phyloP scores from a whole-genome alignment of 1,140 invertebrate species.

The Bombus impatiens region DNA sequence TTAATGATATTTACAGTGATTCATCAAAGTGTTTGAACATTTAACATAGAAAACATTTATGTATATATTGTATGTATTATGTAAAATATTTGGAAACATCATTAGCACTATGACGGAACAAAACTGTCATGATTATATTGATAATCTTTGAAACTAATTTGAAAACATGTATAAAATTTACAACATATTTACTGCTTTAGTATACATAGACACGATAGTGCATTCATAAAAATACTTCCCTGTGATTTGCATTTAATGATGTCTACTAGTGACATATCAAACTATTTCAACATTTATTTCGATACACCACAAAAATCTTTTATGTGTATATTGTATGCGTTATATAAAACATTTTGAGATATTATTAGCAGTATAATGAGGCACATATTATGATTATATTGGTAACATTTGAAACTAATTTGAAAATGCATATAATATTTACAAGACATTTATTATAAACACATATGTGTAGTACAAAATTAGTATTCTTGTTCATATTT shows the following conservation, averaged over 20 bases:
- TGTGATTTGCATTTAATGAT: neutral
- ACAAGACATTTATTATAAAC: no score
- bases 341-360: neutral
- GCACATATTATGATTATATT: neutral
- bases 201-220: neutral
- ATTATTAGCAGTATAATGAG: neutral
- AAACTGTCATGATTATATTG: neutral
- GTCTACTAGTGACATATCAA: neutral
- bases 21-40: neutral
- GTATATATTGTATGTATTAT: neutral
- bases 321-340: neutral
- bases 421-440: neutral
- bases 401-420: neutral
- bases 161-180: neutral
- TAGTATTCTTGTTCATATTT: neutral
- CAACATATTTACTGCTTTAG: no score
- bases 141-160: neutral
- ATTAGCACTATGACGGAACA: neutral
- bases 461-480: no score
- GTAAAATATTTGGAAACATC: neutral
- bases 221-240: neutral
- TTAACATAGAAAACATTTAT: no score
- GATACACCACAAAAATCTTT: no score
- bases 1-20: neutral
- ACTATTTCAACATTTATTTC: neutral